A percentile compares a stretch with the other conserved stretches of the same genome.
These are phyloP conservation scores for Hippasteria phrygiana DNA, from an alignment of 53 echinoderm and acorn worm species.

Conservation along the genomic window DNA sequence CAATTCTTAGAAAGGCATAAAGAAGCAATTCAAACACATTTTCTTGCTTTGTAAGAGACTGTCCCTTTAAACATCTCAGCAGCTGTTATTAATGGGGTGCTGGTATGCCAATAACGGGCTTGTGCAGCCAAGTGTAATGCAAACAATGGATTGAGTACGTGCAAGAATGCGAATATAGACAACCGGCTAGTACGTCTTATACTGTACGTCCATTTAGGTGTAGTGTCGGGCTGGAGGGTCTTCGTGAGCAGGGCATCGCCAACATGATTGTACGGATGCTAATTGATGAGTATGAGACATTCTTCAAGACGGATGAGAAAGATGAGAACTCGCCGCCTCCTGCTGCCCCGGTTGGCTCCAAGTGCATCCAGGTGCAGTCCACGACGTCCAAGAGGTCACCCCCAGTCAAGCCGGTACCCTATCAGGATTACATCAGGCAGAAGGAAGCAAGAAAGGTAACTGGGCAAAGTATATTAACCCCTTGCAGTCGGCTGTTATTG, in stretches of 20 bases:
- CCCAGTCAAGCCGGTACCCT: slow-evolving; percentile 73
- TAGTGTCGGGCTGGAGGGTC: slow-evolving; percentile 84
- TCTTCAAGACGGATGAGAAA: slow-evolving; percentile 68
- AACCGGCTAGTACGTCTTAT: neutral
- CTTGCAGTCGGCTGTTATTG: too few relatives aligned
- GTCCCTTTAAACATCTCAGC: too few relatives aligned
- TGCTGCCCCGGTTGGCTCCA: slow-evolving; percentile 49
- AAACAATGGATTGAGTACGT: too few relatives aligned
- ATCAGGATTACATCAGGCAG: slow-evolving; percentile 70
- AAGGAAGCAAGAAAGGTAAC: slow-evolving; percentile 62
- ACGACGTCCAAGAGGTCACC: slow-evolving; percentile 82
- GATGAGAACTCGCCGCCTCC: slow-evolving; percentile 12
- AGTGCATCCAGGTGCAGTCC: slow-evolving; percentile 86
- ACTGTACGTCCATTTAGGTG: slow-evolving; percentile 75
- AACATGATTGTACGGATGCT: slow-evolving; percentile 83
- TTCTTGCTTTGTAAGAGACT: too few relatives aligned
- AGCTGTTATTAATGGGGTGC: too few relatives aligned
- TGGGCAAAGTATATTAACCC: too few relatives aligned
- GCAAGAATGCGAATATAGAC: too few relatives aligned
- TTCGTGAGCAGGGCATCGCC: slow-evolving; percentile 92
- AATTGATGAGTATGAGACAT: slow-evolving; percentile 82
- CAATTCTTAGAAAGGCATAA: too few relatives aligned
- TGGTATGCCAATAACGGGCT: too few relatives aligned
- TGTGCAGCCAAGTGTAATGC: too few relatives aligned
- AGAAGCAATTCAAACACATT: too few relatives aligned